Base-by-base conservation (phyloP, 1,140 invertebrate genomes). In the Drosophila ficusphila region DNA sequence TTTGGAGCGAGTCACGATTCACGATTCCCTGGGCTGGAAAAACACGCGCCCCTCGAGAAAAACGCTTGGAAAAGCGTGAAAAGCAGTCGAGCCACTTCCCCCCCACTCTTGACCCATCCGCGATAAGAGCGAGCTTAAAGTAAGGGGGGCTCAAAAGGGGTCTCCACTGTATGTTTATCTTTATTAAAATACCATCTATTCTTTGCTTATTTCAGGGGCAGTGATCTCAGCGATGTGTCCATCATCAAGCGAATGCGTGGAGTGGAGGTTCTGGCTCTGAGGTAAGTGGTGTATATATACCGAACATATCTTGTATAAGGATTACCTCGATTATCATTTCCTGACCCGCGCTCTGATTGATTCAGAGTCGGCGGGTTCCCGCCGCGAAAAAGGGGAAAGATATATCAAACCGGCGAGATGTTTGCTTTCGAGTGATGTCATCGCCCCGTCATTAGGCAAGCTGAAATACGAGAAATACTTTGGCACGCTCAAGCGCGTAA, bases 211-310 rank as follows among this genome's bases (percentile, higher is more conserved):
- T 92, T 8, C 92, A 97, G 96, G 96, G 96, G 96, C 16, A 95
- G 95, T 65, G 96, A 97, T 92, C 92, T 97, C 44, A 94, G 93
- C 29, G 96, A 97, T 92, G 94, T 97, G 12, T 95, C 93, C 81
- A 93, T 97, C 49, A 91, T 96, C 67, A 93, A 95, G 62, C 93
- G 94, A 89, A 96, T 97, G 94, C 93, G 93, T 74, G 95, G 95
- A 92, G 96, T 97, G 3, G 95, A 96, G 92, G 95, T 97, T 18
- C 90, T 97, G 36, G 96, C 96, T 18, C 92, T 97, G 76, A 97
- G 96, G 96, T 96, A 93, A 90, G 85, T 74, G 16, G 12, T 0
- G 5, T n/a, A n/a, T n/a, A n/a, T n/a, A n/a, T n/a, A n/a, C n/a
- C n/a, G 23, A 41, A 39, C 11, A 38, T 18, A n/a, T 16, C 21